phyloP scores from a whole-genome alignment of 2,888 invertebrate species.

The Acleris emargana region DNA sequence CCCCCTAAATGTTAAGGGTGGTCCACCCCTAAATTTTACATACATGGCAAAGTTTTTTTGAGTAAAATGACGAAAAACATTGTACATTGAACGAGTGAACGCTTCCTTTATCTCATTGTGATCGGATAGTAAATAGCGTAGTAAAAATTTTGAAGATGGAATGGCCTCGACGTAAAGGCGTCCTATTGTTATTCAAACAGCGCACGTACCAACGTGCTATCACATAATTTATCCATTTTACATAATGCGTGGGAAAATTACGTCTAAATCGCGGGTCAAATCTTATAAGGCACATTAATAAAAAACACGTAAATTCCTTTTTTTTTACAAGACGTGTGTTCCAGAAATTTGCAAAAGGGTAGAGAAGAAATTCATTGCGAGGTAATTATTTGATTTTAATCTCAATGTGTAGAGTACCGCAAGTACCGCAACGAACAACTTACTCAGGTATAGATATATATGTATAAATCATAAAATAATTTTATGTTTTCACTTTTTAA shows the following conservation, averaged over 20 bases:
- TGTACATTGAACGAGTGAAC: background rate
- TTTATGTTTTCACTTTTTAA: too few species aligned
- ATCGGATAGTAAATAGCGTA: constrained; percentile 12
- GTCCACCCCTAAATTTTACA: too few species aligned
- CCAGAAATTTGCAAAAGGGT: background rate
- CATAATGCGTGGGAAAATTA: constrained; percentile 43
- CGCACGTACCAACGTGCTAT: constrained; percentile 40
- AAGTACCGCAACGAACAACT: too few species aligned
- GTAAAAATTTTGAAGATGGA: constrained; percentile 7
- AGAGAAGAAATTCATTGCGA: background rate
- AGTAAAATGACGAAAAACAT: background rate
- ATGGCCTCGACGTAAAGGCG: constrained; percentile 8
- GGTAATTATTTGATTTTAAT: background rate
- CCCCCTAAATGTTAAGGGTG: too few species aligned
- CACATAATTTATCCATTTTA: constrained; percentile 54
- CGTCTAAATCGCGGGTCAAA: constrained; percentile 32
- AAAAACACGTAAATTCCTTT: constrained; percentile 51
- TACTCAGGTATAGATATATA: too few species aligned
- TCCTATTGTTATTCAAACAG: constrained; percentile 22
- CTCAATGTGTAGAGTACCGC: too few species aligned
- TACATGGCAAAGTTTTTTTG: too few species aligned
- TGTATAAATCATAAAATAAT: too few species aligned
- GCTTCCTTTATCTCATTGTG: background rate
- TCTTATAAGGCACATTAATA: constrained; percentile 56
- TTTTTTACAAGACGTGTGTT: constrained; percentile 14